These are phyloP conservation scores for Netelia fuscicornis DNA, from an alignment of 2,888 invertebrate species.

Conservation along the genomic window DNA sequence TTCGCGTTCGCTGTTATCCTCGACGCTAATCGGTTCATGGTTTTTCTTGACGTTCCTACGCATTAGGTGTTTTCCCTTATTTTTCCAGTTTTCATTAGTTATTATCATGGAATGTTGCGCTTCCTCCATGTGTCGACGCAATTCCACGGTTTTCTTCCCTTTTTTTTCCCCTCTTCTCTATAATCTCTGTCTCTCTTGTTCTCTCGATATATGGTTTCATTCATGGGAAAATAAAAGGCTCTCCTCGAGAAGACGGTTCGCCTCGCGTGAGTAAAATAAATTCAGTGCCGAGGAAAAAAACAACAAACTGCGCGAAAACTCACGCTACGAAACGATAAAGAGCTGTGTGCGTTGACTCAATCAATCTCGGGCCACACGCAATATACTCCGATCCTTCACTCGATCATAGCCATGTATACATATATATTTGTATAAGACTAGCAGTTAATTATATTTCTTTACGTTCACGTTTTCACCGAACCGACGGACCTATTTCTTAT, in stretches of 20 bases:
- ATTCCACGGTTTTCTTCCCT: neutral
- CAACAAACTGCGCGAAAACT: neutral
- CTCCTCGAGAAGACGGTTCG: conserved; percentile 4
- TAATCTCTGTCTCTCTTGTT: neutral
- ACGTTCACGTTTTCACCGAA: neutral
- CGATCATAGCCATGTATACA: neutral
- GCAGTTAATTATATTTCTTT: neutral
- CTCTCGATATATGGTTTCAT: no score
- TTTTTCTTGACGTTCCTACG: neutral
- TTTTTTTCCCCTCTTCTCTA: neutral
- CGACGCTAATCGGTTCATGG: neutral
- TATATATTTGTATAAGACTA: neutral
- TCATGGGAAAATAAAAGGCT: neutral
- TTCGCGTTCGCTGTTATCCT: neutral
- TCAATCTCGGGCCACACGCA: conserved; percentile 43
- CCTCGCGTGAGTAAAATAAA: conserved; percentile 49
- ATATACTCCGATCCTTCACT: conserved; percentile 12
- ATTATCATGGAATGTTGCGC: neutral
- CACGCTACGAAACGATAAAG: neutral
- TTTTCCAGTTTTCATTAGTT: neutral
- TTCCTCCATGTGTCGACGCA: no score
- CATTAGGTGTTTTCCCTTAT: neutral
- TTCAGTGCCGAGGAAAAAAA: conserved; percentile 1
- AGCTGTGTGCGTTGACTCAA: conserved; percentile 14
- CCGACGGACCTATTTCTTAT: conserved; percentile 5